These are phyloP conservation scores for Poecilia gillii DNA, from an alignment of 2,797 vertebrate genomes.

Conservation along the genomic window DNA sequence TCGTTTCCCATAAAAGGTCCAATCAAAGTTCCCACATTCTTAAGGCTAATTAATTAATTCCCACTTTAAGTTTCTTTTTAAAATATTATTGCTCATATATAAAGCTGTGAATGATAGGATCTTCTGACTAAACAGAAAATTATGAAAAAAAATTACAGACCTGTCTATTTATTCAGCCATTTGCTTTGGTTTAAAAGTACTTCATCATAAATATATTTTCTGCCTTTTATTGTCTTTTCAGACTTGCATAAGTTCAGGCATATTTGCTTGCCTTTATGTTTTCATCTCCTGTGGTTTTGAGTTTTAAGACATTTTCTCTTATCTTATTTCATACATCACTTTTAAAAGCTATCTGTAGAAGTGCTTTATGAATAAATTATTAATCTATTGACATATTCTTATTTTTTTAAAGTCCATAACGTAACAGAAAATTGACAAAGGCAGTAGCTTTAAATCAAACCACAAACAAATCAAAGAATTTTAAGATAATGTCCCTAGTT, in stretches of 20 bases:
- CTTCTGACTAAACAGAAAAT: background rate
- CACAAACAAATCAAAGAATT: background rate
- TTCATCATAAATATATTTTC: background rate
- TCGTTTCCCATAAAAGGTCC: background rate
- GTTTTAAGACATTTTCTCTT: background rate
- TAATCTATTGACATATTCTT: background rate
- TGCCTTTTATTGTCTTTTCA: background rate
- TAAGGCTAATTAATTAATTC: background rate
- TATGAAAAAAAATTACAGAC: background rate
- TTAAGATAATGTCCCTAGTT: background rate
- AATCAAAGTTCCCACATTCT: background rate
- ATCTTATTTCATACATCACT: background rate
- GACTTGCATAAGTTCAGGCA: background rate
- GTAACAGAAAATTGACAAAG: background rate
- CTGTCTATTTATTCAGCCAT: background rate
- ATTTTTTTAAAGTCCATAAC: background rate
- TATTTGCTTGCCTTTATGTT: background rate
- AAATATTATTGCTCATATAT: background rate
- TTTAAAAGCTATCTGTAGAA: background rate
- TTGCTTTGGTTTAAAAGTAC: background rate
- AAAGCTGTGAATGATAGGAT: background rate
- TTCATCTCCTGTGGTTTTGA: background rate
- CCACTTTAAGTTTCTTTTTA: background rate
- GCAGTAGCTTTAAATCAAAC: background rate
- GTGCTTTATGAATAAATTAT: background rate